Base-by-base conservation (phyloP, 1,140 invertebrate species). In the Drosophila jambulina region DNA sequence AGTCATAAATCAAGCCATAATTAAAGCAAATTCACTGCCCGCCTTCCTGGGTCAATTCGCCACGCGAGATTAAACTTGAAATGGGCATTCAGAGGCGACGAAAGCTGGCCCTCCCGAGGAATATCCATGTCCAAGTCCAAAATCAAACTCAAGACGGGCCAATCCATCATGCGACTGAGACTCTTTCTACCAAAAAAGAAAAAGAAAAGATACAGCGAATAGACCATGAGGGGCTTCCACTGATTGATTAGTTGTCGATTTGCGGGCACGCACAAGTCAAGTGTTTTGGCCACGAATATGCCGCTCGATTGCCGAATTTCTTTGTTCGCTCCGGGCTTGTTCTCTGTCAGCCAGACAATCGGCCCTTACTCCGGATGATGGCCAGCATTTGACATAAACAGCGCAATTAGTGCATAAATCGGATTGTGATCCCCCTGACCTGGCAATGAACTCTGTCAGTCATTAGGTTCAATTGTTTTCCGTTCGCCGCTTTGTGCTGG, bases 181-280 rank as follows among this genome's bases (percentile, higher is more conserved):
- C 27, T 8, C 21, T 59, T 51, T 23, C 19, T 17, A 6, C 6
- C 12, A 21, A 12, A 36, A 23, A 34, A 49, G 12, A 71, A 36
- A 36, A 17, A 40, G 19, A 32, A 63, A 21, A 25, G 48, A 38
- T 21, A 34, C 29, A 32, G 23, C n/a, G 40, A 43, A 29, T 19
- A 42, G 46, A 53, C 62, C 53, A 58, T 49, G 51, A 32, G 36
- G 27, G 38, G n/a, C 57, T 54, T 23, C 19, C 17, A 12, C 58
- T 87, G 83, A 86, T 86, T 82, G 83, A 87, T 86, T 86, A 63
- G 80, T 78, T 65, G 64, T 48, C 67, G 75, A 79, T 63, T 72
- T 75, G 64, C 82, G 58, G 76, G 61, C 75, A 75, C 58, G 65
- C 78, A 80, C 59, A 80, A 81, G 71, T 68, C 78, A 77, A 82